Evolutionary conservation across 2,113 vertebrate genomes (phyloP).

Genomic region (Porphyrio hochstetteri): DNA sequence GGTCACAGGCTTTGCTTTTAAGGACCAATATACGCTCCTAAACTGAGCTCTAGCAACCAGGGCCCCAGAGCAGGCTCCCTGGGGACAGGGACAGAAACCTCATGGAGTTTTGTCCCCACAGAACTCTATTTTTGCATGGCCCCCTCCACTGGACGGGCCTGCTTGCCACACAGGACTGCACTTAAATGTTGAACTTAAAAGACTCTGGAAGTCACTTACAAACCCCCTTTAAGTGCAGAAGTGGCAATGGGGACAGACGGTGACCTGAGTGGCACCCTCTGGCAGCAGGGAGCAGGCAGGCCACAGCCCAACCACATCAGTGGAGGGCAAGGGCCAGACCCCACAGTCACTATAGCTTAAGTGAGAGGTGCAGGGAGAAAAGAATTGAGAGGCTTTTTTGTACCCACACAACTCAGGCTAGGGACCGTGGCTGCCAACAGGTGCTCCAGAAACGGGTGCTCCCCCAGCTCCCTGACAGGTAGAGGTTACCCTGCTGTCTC

Average conservation of each 20-base stretch:
- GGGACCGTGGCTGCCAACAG: accelerated
- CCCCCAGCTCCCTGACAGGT: not conserved
- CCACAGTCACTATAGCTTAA: not conserved
- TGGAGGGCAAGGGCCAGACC: not conserved
- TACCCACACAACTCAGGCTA: not conserved
- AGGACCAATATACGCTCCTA: not conserved
- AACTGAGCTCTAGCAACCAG: not conserved
- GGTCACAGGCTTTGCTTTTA: not conserved
- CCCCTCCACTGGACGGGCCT: not conserved
- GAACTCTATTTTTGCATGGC: not conserved
- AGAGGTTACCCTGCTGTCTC: not conserved
- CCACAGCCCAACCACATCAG: not conserved
- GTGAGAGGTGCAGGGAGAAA: not conserved
- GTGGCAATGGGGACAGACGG: accelerated
- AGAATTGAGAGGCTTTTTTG: not conserved
- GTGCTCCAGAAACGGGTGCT: not conserved
- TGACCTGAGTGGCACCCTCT: accelerated
- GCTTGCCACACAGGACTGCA: not conserved
- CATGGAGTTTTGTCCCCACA: not conserved
- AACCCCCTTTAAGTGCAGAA: not conserved
- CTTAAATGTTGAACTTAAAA: not conserved
- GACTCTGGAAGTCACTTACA: not conserved
- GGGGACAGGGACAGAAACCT: not conserved
- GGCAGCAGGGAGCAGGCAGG: not conserved
- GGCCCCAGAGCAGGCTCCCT: not conserved